Evolutionary conservation across 2,113 vertebrate species (phyloP), one percentile per base, ranked within the genome.

Genomic region (Dromaius novaehollandiae): DNA sequence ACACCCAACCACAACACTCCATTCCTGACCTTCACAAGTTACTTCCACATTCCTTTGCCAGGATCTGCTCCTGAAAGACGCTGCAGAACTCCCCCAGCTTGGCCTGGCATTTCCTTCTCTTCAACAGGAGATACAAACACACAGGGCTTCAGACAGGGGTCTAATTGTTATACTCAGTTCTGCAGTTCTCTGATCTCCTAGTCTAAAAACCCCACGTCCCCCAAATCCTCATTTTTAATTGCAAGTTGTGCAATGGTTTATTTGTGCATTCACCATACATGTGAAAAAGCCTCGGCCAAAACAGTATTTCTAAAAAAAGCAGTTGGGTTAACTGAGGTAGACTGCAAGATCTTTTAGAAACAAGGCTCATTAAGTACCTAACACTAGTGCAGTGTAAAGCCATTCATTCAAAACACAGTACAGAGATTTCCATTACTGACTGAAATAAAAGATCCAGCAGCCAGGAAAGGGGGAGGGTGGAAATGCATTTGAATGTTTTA

Each of bases 231-330:
- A 85, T 93, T 93, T 95, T 96, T 91, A 92, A 95, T 82, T 96
- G 94, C 69, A 76, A 95, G 89, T 88, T 74, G 90, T 87, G 90
- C 95, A 95, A 91, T 15, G 1, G 81, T 95, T 95, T 96, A 96
- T 95, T 93, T 95, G 95, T 87, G 89, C 69, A n/a, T 93, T 94
- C 78, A 76, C 93, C 74, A 73, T 19, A 86, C 66, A 69, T 81
- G 75, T 3, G 75, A 70, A 97, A 96, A 95, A 93, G 46, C 74
- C 75, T 74, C 77, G 92, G 92, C 93, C 94, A 96, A 96, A 89
- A 95, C 70, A 95, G 90, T 63, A 92, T 38, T 95, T 84, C 94
- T 92, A 95, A 92, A 96, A 97, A 97, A 97, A 95, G 83, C 90
- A 92, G 93, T 80, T 87, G 92, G 74, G 90, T 95, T 97, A 95